Base-by-base conservation (phyloP, 2,797 vertebrate species). In the Cyprinodon diabolis region DNA sequence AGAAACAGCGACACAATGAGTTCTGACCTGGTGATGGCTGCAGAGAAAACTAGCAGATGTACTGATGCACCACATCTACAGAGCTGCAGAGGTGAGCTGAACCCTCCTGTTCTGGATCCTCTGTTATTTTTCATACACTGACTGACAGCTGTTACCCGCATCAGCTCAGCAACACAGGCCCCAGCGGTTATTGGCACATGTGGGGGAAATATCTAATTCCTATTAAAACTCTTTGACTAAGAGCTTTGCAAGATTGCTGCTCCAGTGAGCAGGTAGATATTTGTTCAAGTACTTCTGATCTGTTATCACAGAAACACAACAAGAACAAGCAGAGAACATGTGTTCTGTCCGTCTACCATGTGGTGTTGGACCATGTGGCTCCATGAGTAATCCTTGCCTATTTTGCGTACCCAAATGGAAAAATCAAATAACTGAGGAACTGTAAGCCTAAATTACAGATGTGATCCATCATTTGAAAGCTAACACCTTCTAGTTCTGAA, bases 1-100 rank as follows among this genome's bases (percentile, higher is more conserved):
- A 93, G 93, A 94, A 94, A 94, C 86, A 90, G 75, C 87, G 92
- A 94, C 75, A 79, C 60, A 71, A 62, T 47, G 45, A 62, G 76
- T 77, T 45, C 12, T 71, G 78, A 91, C 87, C 77, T 79, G 88
- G 84, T 84, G 72, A 88, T 51, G 82, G 66, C 21, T 69, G 55
- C 67, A 68, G n/a, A 69, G 89, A 87, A 93, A 92, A 89, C 75
- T 67, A 77, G 84, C 78, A 86, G 69, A 12, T 35, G 67, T 7
- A 47, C 45, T 76, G 66, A 82, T 78, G 71, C 75, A 88, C 77
- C 78, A 81, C 40, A 47, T 81, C 75, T 67, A 58, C 62, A 74
- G 74, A 72, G 55, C 63, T 62, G 76, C 48, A 49, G 73, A n/a
- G 72, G 70, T 74, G 62, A 6, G 70, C 70, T 69, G 43, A 74